Percentiles rank a stretch among this genome's conserved stretches.
phyloP scores from a whole-genome alignment of 2,888 invertebrate species.

The Neoascia interrupta region DNA sequence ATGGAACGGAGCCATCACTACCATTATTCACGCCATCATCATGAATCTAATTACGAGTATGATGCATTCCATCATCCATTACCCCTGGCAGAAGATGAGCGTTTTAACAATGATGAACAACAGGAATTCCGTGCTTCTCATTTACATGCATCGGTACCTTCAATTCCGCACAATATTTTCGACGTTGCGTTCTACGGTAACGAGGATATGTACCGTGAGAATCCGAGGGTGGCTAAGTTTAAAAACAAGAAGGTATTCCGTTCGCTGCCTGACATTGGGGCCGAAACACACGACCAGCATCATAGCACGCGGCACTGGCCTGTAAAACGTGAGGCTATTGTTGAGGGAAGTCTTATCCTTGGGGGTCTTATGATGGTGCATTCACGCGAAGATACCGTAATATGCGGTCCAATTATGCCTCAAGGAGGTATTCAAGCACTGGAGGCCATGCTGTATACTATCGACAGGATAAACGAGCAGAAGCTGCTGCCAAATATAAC shows the following conservation, averaged over 20 bases:
- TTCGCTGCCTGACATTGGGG: constrained; percentile 76
- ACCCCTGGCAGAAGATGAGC: not conserved
- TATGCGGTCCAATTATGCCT: constrained; percentile 93
- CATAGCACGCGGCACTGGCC: constrained; percentile 83
- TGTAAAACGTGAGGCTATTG: constrained; percentile 88
- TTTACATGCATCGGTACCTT: not conserved
- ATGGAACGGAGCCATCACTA: constrained; percentile 17
- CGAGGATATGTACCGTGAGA: too few species aligned
- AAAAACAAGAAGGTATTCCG: constrained; percentile 72
- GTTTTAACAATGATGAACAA: not conserved
- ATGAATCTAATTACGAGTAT: constrained; percentile 40
- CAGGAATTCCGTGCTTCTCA: not conserved
- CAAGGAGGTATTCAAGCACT: constrained; percentile 92
- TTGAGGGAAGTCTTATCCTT: constrained; percentile 90
- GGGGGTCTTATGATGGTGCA: constrained; percentile 97
- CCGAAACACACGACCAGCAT: constrained; percentile 63
- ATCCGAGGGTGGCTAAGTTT: not conserved
- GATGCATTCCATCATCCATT: constrained; percentile 1
- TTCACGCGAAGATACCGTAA: constrained; percentile 88
- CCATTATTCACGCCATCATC: constrained; percentile 29
- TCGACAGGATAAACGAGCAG: constrained; percentile 86
- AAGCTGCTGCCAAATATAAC: constrained; percentile 85
- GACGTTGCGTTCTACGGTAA: constrained; percentile 12
- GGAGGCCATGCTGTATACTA: constrained; percentile 93
- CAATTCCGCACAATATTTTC: constrained; percentile 13